Conservation (phyloP, 2,797 vertebrate species). For the Kryptopterus vitreolus region DNA sequence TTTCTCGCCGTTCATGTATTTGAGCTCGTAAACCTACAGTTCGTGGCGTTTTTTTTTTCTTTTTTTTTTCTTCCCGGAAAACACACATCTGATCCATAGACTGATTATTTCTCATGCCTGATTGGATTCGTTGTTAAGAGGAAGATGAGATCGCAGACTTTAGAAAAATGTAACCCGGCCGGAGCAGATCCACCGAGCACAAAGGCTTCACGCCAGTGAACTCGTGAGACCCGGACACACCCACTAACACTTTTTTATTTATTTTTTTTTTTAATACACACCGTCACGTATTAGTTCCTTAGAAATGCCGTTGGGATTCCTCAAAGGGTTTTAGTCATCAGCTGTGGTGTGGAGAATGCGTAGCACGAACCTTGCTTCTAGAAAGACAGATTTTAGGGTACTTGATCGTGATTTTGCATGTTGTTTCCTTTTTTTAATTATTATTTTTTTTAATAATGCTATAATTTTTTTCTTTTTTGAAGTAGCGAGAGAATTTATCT, state of each 20-base stretch:
- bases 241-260: slow-evolving; percentile 6
- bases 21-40: background rate
- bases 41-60: background rate
- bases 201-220: background rate
- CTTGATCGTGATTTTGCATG: background rate
- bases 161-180: background rate
- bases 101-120: background rate
- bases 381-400: background rate
- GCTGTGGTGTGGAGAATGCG: background rate
- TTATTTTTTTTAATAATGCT: no score
- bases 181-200: no score
- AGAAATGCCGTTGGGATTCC: background rate
- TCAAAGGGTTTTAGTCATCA: background rate
- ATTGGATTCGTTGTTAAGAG: background rate
- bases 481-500: background rate
- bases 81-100: background rate
- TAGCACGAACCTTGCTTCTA: background rate
- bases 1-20: background rate
- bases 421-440: background rate
- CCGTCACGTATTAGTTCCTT: slow-evolving; percentile 5
- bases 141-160: no score
- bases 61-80: background rate
- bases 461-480: background rate
- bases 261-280: no score
- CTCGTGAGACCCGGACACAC: background rate